Evolutionary conservation across 2,797 vertebrate genomes (phyloP).

Genomic region (Poeciliopsis infans): DNA sequence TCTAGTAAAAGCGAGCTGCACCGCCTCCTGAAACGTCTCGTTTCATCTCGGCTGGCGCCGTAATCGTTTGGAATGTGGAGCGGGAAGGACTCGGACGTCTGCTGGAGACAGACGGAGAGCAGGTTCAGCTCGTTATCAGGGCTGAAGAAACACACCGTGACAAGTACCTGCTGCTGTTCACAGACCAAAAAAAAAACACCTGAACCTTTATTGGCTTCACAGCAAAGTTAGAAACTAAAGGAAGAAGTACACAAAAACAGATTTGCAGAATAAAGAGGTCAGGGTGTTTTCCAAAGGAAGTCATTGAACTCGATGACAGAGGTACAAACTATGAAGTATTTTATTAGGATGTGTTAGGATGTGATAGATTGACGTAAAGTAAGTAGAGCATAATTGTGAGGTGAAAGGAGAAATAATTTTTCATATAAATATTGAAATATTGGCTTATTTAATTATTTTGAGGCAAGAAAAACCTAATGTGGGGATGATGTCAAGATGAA

Average conservation of each 20-base stretch:
- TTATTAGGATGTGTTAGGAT: not conserved
- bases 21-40: constrained; percentile 13
- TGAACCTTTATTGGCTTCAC: constrained; percentile 7
- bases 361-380: not conserved
- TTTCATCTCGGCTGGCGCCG: constrained; percentile 10
- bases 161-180: constrained; percentile 48
- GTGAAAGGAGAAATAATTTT: not conserved
- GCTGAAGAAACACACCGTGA: constrained; percentile 49
- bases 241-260: not conserved
- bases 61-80: constrained; percentile 15
- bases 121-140: constrained; percentile 65
- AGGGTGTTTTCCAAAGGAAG: not conserved
- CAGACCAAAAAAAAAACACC: constrained; percentile 18
- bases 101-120: constrained; percentile 57
- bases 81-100: constrained; percentile 17
- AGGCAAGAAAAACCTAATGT: too few relatives aligned
- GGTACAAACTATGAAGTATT: not conserved
- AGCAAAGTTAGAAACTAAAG: not conserved
- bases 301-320: not conserved
- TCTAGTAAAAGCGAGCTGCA: constrained; percentile 19
- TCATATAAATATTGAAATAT: not conserved
- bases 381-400: not conserved
- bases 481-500: too few relatives aligned
- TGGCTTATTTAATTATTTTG: not conserved
- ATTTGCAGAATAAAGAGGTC: not conserved